Evolutionary conservation across 2,113 vertebrate species (phyloP), one percentile per base, ranked within the genome.

Genomic region (Gymnocephalus cernua): DNA sequence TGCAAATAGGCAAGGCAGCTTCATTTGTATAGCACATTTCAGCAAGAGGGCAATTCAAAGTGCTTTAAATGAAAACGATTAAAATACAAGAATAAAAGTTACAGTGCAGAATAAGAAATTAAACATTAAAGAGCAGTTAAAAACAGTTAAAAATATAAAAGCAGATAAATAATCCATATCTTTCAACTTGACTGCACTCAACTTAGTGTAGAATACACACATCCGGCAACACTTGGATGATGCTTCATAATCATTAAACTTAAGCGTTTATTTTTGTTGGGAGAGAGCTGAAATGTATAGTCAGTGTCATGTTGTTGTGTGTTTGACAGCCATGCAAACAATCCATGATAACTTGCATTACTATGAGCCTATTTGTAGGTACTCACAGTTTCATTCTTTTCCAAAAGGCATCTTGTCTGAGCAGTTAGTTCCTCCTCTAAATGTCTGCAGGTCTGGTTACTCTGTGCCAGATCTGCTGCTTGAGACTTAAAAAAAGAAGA

Each of bases 351-450:
- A n/a, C 16, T 6, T 54, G 11, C 38, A n/a, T 48, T 48, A 29
- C 12, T 25, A 8, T 29, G 38, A 57, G 21, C 5, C 2, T 9
- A 27, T 27, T 61, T 38, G 23, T 25, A 59, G 38, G n/a, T 44
- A 62, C 76, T n/a, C n/a, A n/a, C n/a, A n/a, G n/a, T n/a, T n/a
- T n/a, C n/a, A n/a, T n/a, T n/a, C 18, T 69, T 62, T 44, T 53
- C 23, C 44, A 53, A 6, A 53, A 62, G 47, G 16, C 18, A 44
- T 70, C 5, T 70, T 9, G 10, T 62, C 56, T 53, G 45, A n/a
- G 76, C 45, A 54, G 32, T 32, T 6, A 70, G 47, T 13, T 79
- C 35, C 57, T 70, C 57, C 25, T 63, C 32, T 45, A 70, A 15
- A 16, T 29, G 6, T 41, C 11, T 54, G 57, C 66, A 70, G 56